phyloP scores from a whole-genome alignment of 2,888 invertebrate species.

The Andrena marginata region DNA sequence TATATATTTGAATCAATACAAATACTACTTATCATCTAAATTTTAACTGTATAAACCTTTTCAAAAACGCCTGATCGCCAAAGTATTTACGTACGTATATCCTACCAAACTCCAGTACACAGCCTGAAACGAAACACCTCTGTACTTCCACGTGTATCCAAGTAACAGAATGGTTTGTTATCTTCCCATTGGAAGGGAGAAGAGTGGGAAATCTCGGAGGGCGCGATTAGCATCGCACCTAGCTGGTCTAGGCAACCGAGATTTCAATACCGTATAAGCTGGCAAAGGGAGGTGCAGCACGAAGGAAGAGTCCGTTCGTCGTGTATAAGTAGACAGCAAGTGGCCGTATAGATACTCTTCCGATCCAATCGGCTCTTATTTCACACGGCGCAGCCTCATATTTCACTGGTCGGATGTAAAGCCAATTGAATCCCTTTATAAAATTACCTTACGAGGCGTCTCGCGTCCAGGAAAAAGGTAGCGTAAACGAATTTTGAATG shows the following conservation, averaged over 20 bases:
- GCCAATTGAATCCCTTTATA: constrained; percentile 82
- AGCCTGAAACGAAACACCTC: no score
- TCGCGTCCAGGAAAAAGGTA: constrained; percentile 54
- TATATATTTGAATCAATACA: no score
- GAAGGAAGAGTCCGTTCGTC: constrained; percentile 23
- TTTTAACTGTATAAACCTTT: no score
- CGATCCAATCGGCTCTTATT: constrained; percentile 82
- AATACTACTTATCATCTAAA: no score
- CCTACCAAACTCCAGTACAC: no score
- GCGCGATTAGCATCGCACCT: background rate
- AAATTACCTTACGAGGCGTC: constrained; percentile 77
- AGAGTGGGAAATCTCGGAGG: background rate
- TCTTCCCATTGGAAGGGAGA: no score
- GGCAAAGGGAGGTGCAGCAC: constrained; percentile 11
- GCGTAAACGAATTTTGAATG: constrained; percentile 78
- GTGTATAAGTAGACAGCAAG: constrained; percentile 79
- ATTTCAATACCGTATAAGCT: constrained; percentile 43
- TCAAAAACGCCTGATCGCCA: no score
- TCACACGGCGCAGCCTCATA: constrained; percentile 80
- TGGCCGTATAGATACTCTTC: constrained; percentile 77
- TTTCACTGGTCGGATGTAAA: constrained; percentile 79
- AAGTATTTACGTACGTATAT: no score
- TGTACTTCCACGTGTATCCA: background rate
- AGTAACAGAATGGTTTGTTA: background rate
- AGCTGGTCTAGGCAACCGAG: background rate